A percentile compares a stretch with the other conserved stretches of the same genome.
Evolutionary conservation across 2,113 vertebrate genomes (phyloP).

Genomic region (Prochilodus magdalenae): DNA sequence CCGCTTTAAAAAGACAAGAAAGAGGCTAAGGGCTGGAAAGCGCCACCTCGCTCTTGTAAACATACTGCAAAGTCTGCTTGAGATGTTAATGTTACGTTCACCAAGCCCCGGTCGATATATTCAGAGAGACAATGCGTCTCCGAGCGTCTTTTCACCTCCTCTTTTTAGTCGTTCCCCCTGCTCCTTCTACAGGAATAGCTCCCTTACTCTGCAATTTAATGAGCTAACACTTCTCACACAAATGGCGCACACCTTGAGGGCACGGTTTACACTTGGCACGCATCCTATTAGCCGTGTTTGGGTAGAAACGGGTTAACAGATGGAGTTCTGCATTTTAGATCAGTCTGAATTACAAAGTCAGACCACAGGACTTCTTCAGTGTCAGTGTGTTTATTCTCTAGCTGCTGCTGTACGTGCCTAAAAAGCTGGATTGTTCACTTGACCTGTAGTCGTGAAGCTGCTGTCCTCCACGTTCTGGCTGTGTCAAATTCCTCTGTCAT

Average conservation of each 20-base stretch:
- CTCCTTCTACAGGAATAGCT: conserved; percentile 1
- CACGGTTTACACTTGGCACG: conserved; percentile 23
- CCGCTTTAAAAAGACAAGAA: conserved; percentile 39
- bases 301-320: background rate
- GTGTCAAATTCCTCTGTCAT: conserved; percentile 19
- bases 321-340: too few species aligned
- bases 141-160: conserved; percentile 3
- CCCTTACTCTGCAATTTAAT: conserved; percentile 40
- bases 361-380: too few species aligned
- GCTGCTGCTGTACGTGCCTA: too few species aligned
- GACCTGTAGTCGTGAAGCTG: background rate
- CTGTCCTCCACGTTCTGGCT: conserved; percentile 19
- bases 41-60: background rate
- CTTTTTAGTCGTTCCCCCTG: background rate
- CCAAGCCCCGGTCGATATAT: conserved; percentile 26
- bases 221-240: conserved; percentile 16
- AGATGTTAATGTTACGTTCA: conserved; percentile 38
- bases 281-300: background rate
- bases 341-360: too few species aligned
- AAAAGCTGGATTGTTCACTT: too few species aligned
- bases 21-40: conserved; percentile 11
- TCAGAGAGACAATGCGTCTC: conserved; percentile 25
- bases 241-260: background rate
- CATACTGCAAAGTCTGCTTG: background rate
- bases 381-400: too few species aligned